Percentiles rank a stretch among this genome's conserved stretches.
Conservation (phyloP, 2,888 invertebrate genomes). For the Harpalus rubripes region DNA sequence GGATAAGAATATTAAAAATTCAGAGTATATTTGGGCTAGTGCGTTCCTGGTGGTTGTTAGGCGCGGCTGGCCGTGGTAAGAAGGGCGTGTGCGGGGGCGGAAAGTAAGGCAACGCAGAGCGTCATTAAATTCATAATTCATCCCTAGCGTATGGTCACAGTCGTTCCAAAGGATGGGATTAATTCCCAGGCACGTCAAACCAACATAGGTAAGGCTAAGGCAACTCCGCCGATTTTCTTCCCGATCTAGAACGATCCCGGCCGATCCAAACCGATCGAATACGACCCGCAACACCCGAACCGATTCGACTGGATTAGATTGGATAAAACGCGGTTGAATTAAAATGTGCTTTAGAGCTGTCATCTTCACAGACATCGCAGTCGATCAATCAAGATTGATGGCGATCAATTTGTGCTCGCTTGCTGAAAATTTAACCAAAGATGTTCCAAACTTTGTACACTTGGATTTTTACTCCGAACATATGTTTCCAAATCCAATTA, state of each 20-base stretch:
- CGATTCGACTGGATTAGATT: constrained; percentile 9
- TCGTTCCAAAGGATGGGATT: constrained; percentile 50
- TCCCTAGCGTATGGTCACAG: constrained; percentile 56
- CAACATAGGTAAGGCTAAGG: constrained; percentile 32
- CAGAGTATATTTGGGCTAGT: constrained; percentile 48
- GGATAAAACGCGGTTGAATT: constrained; percentile 53
- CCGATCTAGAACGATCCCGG: neutral
- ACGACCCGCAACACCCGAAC: constrained; percentile 3
- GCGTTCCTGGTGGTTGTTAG: constrained; percentile 38
- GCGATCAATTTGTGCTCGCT: constrained; percentile 52
- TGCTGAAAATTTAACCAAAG: constrained; percentile 50
- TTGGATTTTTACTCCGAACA: constrained; percentile 11
- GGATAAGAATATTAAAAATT: constrained; percentile 52
- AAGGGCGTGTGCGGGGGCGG: neutral
- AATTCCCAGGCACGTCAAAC: constrained; percentile 46
- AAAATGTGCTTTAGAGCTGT: constrained; percentile 47
- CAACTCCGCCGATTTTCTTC: constrained; percentile 35
- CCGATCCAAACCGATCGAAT: constrained; percentile 28
- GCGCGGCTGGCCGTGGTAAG: neutral
- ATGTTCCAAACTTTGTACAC: constrained; percentile 31
- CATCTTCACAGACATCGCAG: constrained; percentile 48
- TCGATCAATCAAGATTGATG: constrained; percentile 52
- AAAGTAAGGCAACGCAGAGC: constrained; percentile 36
- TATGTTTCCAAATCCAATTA: constrained; percentile 41
- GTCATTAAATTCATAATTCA: constrained; percentile 63